Evolutionary conservation across 2,888 invertebrate species (phyloP), one percentile per base, ranked within the genome.

Genomic region (Hirtodrosophila alboralis): DNA sequence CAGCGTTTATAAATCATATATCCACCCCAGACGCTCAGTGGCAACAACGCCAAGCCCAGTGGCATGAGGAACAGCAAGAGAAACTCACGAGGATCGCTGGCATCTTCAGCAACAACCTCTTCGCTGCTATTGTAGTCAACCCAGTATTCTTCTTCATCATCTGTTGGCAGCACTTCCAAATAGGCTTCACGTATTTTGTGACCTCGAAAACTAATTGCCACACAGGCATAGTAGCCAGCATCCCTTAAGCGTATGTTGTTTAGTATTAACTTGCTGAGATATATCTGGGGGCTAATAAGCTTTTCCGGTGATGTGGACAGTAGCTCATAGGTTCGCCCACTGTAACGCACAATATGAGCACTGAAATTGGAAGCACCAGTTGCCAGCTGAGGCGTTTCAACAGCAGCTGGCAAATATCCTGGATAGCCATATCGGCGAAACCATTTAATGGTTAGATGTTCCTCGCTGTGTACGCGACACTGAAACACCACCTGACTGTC

Each of bases 1-100:
- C 73, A 86, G 23, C 79, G 78, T 27, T 86, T 89, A 45, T 84
- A 80, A 3, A 77, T 60, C 44, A 85, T 34, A 58, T 88, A 90
- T 40, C 87, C 85, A n/a, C 87, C 65, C 89, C 89, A 90, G 6
- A 90, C 84, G 27, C 76, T 70, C 2, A 90, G 45, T 3, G 90
- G 90, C 2, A 90, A 52, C 45, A 89, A 33, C 0, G 89, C 89
- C 66, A 90, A 57, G 0, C 89, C 89, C 9, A 90, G 14, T 0
- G 90, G 90, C 86, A 90, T 90, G 6, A 90, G 70, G 53, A 90
- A 90, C 4, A 90, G 73, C 27, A 88, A 41, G 54, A 87, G 79
- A 45, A 90, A 90, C 44, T 87, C 80, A 1, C 70, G 74, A 0
- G 87, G 84, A 71, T 88, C 75, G 7, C 75, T 86, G 18, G n/a